Evolutionary conservation across 1,140 invertebrate species (phyloP).

Genomic region (Belonocnema kinseyi): DNA sequence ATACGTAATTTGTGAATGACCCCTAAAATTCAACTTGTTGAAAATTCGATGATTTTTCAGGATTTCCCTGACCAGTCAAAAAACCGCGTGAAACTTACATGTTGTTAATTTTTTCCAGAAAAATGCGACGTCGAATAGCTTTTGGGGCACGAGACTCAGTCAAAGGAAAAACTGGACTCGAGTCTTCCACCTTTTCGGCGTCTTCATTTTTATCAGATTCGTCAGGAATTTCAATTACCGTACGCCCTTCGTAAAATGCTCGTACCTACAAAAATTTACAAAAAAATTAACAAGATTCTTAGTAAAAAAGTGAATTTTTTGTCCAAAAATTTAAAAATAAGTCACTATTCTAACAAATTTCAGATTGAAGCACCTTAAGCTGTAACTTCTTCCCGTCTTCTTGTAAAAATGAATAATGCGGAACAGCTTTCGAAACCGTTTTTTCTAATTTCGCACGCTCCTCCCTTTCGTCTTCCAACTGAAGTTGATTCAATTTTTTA

Average conservation of each 20-base stretch:
- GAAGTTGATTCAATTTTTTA: conserved; percentile 64
- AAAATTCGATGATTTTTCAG: too few relatives aligned
- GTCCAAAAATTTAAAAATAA: conserved; percentile 31
- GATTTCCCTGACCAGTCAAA: too few relatives aligned
- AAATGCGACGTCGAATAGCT: conserved; percentile 69
- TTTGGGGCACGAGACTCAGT: conserved; percentile 69
- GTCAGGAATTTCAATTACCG: conserved; percentile 47
- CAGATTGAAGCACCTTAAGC: conserved; percentile 61
- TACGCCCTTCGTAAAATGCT: conserved; percentile 69
- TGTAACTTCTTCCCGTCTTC: conserved; percentile 68
- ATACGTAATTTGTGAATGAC: too few relatives aligned
- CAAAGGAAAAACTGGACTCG: conserved; percentile 64
- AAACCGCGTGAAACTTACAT: conserved; percentile 52
- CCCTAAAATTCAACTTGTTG: too few relatives aligned
- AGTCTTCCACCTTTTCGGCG: conserved; percentile 42
- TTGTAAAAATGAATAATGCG: conserved; percentile 67
- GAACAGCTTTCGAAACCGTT: conserved; percentile 65
- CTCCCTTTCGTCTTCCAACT: conserved; percentile 61
- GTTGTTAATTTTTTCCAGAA: conserved; percentile 72
- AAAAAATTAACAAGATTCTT: conserved; percentile 32
- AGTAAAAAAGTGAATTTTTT: neutral
- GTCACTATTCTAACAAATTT: conserved; percentile 28
- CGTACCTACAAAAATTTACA: conserved; percentile 57
- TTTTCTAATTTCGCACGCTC: conserved; percentile 46
- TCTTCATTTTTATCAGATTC: conserved; percentile 33